phyloP scores from a whole-genome alignment of 1,140 invertebrate genomes.

The Pseudomyrmex gracilis region DNA sequence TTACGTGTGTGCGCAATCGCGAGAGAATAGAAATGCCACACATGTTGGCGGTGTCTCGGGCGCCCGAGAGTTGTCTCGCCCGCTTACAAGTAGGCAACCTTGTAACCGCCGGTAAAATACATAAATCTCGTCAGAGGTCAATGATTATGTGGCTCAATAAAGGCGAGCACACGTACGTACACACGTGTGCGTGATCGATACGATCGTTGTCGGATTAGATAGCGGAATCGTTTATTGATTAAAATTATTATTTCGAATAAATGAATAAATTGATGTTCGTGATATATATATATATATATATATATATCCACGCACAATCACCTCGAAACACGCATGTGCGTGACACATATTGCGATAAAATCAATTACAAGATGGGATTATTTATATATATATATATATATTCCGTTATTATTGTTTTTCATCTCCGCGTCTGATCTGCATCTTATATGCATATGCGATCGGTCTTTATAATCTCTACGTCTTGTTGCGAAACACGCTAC shows the following conservation, averaged over 20 bases:
- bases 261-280: no score
- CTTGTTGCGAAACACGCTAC: background rate
- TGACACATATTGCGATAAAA: no score
- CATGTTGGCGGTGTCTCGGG: slow-evolving; percentile 2
- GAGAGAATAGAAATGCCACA: slow-evolving; percentile 36
- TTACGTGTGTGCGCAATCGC: slow-evolving; percentile 5
- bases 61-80: slow-evolving; percentile 28
- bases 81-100: slow-evolving; percentile 29
- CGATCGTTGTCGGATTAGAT: background rate
- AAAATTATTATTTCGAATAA: background rate
- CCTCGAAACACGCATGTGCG: no score
- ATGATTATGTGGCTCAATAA: slow-evolving; percentile 50
- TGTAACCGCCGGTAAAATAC: slow-evolving; percentile 28
- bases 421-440: no score
- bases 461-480: background rate
- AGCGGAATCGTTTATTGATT: background rate
- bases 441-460: no score
- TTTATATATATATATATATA: no score
- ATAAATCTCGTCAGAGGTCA: slow-evolving; percentile 41
- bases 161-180: slow-evolving; percentile 23
- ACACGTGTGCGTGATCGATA: background rate
- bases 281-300: background rate
- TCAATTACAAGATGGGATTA: no score
- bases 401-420: no score
- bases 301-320: background rate